A percentile compares a stretch with the other conserved stretches of the same genome.
These are phyloP conservation scores for Elachura formosa DNA, from an alignment of 2,113 vertebrate genomes.

Conservation along the genomic window DNA sequence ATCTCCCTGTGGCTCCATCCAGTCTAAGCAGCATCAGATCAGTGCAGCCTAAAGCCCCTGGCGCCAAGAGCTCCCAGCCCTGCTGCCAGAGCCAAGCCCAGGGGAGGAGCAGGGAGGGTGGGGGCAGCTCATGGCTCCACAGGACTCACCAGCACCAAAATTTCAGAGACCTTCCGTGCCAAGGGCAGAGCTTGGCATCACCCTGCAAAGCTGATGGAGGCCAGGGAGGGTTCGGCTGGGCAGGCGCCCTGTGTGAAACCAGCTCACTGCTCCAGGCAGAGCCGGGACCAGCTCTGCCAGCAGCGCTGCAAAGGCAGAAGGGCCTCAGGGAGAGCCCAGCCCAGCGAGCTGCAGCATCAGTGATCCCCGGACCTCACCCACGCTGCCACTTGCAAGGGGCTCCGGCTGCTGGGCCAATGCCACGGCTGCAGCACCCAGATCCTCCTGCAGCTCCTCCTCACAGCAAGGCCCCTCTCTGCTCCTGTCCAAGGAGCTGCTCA, in stretches of 20 bases:
- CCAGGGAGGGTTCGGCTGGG: not conserved
- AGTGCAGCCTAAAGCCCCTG: not conserved
- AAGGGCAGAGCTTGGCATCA: not conserved
- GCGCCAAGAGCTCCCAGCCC: not conserved
- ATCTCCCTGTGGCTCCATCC: not conserved
- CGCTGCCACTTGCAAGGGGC: fast-evolving
- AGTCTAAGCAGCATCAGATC: not conserved
- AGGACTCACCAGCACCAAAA: not conserved
- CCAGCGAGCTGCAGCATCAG: fast-evolving
- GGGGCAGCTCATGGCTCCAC: not conserved
- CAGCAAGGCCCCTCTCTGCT: not conserved
- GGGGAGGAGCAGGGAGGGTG: not conserved
- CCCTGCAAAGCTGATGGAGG: fast-evolving
- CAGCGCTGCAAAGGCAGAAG: not conserved
- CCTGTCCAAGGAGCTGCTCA: not conserved
- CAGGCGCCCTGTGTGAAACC: fast-evolving
- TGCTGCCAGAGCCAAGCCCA: fast-evolving
- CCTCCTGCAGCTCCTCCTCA: not conserved
- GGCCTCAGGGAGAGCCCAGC: not conserved
- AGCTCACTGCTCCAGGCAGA: fast-evolving
- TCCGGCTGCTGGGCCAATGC: fast-evolving
- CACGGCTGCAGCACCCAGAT: not conserved
- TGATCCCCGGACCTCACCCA: fast-evolving
- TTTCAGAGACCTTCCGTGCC: not conserved
- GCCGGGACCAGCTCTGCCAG: not conserved